These are phyloP conservation scores for Thinocorus orbignyianus DNA, from an alignment of 2,113 vertebrate species.

Conservation along the genomic window DNA sequence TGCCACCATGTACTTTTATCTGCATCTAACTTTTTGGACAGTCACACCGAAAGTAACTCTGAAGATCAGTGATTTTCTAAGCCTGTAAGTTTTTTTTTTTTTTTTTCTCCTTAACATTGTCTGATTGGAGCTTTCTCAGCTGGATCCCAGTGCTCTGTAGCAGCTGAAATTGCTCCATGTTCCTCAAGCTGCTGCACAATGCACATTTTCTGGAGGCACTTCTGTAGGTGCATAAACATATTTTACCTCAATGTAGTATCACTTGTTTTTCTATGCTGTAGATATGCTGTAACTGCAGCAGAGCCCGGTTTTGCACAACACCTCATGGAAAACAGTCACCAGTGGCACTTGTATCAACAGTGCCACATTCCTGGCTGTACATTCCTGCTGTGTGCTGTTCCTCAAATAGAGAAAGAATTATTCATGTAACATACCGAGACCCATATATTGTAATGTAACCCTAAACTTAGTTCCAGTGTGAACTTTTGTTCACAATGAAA, in stretches of 20 bases:
- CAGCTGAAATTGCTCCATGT: neutral
- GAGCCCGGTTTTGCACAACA: neutral
- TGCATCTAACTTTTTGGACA: neutral
- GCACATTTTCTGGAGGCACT: neutral
- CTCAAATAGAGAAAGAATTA: neutral
- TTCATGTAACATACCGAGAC: neutral
- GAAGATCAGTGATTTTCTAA: neutral
- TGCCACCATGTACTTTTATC: neutral
- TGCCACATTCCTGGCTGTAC: neutral
- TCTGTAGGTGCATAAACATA: neutral
- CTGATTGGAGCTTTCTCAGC: neutral
- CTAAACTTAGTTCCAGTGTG: neutral
- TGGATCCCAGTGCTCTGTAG: neutral
- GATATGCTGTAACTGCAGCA: neutral
- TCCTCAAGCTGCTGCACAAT: neutral
- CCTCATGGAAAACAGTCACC: neutral
- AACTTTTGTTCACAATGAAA: neutral
- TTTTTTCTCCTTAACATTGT: neutral
- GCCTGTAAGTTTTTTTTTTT: no score
- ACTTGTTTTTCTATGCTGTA: neutral
- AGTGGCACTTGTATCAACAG: neutral
- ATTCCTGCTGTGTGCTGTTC: neutral
- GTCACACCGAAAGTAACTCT: neutral
- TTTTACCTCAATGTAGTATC: neutral
- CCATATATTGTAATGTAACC: rapidly evolving